Evolutionary conservation across 2,113 vertebrate genomes (phyloP).

Genomic region (Cyanoramphus novaezelandiae): DNA sequence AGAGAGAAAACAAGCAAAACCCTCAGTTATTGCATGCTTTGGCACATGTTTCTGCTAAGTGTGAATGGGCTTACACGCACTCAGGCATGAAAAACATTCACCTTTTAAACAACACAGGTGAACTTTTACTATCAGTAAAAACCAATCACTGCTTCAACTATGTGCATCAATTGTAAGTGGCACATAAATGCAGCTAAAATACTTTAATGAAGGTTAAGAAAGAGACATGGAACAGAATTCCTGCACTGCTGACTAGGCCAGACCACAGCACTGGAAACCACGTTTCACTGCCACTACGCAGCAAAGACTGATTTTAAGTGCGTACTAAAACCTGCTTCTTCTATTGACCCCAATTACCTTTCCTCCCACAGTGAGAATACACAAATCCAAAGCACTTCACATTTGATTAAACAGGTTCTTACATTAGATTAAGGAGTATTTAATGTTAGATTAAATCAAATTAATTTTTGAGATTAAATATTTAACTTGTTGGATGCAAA

Average conservation of each 20-base stretch:
- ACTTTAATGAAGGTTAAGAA: not conserved
- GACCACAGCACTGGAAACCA: not conserved
- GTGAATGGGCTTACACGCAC: not conserved
- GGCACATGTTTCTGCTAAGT: not conserved
- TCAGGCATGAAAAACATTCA: not conserved
- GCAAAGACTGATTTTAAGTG: not conserved
- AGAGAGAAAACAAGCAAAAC: not conserved
- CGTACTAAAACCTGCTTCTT: not conserved
- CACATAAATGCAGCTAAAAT: not conserved
- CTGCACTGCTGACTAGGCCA: not conserved
- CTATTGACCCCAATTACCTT: not conserved
- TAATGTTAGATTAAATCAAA: not conserved
- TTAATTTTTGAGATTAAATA: not conserved
- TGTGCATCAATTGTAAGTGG: not conserved
- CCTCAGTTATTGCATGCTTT: not conserved
- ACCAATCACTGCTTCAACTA: not conserved
- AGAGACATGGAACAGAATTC: not conserved
- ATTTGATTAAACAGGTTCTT: not conserved
- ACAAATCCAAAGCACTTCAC: not conserved
- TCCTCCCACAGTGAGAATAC: not conserved
- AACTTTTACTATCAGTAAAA: not conserved
- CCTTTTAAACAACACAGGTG: not conserved
- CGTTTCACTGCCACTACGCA: not conserved
- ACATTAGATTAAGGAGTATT: not conserved
- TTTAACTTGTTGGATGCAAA: not conserved